Conservation (phyloP, 2,888 invertebrate species). For the Yponomeuta malinellus region DNA sequence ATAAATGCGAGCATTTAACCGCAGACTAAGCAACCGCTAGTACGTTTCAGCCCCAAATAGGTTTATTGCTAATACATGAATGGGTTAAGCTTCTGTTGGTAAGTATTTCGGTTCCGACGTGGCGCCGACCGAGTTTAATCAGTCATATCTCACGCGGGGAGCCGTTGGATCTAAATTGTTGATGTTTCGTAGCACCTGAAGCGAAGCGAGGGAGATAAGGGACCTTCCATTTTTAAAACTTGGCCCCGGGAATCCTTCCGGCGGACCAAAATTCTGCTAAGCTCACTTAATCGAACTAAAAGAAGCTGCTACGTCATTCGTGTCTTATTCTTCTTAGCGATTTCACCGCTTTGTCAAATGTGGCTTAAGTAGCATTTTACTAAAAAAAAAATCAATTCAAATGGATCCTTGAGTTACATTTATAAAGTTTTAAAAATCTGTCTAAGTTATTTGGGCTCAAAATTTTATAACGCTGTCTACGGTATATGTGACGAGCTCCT, state of each 20-base stretch:
- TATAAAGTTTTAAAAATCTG: no score
- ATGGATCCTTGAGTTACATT: no score
- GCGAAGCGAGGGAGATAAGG: conserved; percentile 17
- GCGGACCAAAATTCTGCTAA: background rate
- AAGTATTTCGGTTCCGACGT: background rate
- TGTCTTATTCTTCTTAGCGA: no score
- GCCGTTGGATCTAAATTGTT: conserved; percentile 19
- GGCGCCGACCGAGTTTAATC: conserved; percentile 16
- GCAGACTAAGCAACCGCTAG: no score
- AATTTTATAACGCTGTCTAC: no score
- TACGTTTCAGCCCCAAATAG: no score
- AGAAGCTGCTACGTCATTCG: background rate
- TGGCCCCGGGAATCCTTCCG: conserved; percentile 14
- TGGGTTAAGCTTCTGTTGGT: background rate
- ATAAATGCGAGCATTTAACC: no score
- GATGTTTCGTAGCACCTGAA: conserved; percentile 18
- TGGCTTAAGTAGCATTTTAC: no score
- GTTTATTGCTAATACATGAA: background rate
- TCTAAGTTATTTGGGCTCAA: no score
- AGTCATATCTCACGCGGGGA: conserved; percentile 15
- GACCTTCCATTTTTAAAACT: conserved; percentile 18
- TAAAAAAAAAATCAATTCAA: no score
- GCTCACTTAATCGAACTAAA: background rate
- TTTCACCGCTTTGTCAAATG: no score
- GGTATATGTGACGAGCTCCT: no score